These are phyloP conservation scores for Campylorhamphus procurvoides DNA, from an alignment of 2,113 vertebrate species.

Conservation along the genomic window DNA sequence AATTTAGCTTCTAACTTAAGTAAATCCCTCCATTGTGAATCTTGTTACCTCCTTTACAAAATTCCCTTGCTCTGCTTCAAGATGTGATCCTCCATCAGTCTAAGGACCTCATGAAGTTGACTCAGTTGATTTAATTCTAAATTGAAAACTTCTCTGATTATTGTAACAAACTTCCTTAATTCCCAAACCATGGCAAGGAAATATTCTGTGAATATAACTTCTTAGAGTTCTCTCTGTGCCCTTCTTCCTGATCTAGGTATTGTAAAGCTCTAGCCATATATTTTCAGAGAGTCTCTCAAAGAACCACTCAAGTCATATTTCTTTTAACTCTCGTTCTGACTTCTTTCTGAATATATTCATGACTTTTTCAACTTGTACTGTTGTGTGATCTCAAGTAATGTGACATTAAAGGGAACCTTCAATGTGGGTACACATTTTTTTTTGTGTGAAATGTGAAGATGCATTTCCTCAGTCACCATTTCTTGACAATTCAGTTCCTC, in stretches of 20 bases:
- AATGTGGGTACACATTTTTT: not conserved
- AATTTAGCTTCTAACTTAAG: not conserved
- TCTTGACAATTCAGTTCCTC: not conserved
- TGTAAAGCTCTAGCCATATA: not conserved
- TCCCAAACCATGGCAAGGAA: not conserved
- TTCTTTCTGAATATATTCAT: not conserved
- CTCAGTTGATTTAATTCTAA: not conserved
- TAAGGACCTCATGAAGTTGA: not conserved
- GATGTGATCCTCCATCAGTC: not conserved
- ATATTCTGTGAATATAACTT: not conserved
- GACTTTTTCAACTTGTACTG: not conserved
- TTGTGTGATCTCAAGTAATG: not conserved
- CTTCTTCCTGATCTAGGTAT: not conserved
- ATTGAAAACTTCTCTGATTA: not conserved
- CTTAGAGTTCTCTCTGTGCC: not conserved
- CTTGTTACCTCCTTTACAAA: slow-evolving; percentile 13
- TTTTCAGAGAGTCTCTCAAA: not conserved
- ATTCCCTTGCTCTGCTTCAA: not conserved
- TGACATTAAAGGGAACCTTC: not conserved
- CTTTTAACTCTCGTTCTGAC: not conserved
- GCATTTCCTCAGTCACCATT: not conserved
- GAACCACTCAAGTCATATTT: not conserved
- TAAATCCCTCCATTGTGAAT: not conserved
- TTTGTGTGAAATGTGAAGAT: not conserved
- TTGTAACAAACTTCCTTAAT: not conserved